Evolutionary conservation across 2,113 vertebrate genomes (phyloP).

Genomic region (Salvelinus fontinalis): DNA sequence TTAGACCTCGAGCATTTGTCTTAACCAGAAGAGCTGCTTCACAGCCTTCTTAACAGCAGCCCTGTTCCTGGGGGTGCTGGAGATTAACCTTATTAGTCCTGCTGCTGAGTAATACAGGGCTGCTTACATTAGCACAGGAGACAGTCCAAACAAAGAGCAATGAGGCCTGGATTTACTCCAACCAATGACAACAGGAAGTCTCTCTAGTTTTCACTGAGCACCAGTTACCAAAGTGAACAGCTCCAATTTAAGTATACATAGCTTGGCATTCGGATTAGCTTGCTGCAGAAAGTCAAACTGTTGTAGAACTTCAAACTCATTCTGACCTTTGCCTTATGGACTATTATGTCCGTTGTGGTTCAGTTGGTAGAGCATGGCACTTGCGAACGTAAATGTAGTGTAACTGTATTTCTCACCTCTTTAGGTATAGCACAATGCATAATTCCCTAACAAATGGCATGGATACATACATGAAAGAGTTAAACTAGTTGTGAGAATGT

Average conservation of each 20-base stretch:
- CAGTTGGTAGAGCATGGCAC: no score
- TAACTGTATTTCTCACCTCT: no score
- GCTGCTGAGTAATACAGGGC: slow-evolving; percentile 6
- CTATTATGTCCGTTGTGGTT: slow-evolving; percentile 22
- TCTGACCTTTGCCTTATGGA: slow-evolving; percentile 43
- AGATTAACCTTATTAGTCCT: neutral
- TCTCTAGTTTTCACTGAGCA: neutral
- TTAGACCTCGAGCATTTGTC: neutral
- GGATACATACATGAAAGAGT: no score
- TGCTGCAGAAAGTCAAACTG: slow-evolving; percentile 11
- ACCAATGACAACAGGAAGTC: neutral
- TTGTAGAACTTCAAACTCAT: slow-evolving; percentile 38
- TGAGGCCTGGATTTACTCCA: slow-evolving; percentile 30
- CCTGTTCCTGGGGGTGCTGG: neutral
- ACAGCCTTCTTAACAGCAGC: neutral
- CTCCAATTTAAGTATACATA: slow-evolving; percentile 20
- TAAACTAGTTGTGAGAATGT: neutral
- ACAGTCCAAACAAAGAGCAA: slow-evolving; percentile 24
- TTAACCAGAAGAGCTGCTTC: neutral
- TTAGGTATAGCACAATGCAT: no score
- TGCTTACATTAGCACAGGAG: slow-evolving; percentile 26
- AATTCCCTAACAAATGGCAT: no score
- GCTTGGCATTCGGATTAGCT: slow-evolving; percentile 18
- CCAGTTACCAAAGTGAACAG: slow-evolving; percentile 11
- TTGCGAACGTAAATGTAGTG: no score